Percentiles rank a stretch among this genome's conserved stretches.
phyloP scores from a whole-genome alignment of 2,113 vertebrate genomes.

The Cyanoderma ruficeps region DNA sequence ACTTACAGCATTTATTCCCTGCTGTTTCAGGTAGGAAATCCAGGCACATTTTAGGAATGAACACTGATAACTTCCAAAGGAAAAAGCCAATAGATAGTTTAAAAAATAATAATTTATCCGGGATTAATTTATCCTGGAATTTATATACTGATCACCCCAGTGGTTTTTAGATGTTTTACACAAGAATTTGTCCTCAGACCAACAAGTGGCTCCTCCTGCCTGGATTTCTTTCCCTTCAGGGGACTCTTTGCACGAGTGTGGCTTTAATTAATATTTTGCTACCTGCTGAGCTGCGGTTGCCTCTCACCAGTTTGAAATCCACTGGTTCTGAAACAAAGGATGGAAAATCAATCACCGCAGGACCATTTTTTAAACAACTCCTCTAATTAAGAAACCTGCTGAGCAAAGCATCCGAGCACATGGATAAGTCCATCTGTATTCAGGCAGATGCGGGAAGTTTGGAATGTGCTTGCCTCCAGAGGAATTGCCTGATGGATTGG shows the following conservation, averaged over 20 bases:
- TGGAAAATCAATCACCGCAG: not conserved
- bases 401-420: not conserved
- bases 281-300: not conserved
- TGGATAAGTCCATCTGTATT: not conserved
- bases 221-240: not conserved
- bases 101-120: too few relatives aligned
- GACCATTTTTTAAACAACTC: not conserved
- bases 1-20: not conserved
- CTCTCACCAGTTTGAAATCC: not conserved
- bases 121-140: not conserved
- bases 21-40: not conserved
- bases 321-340: not conserved
- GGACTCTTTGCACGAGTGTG: not conserved
- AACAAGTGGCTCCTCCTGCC: not conserved
- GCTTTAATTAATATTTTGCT: not conserved
- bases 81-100: accelerated
- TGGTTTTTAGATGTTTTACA: not conserved
- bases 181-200: not conserved
- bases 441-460: not conserved
- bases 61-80: accelerated
- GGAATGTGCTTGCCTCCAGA: not conserved
- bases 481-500: not conserved
- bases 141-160: not conserved
- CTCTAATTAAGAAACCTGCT: not conserved
- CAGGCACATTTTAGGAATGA: not conserved